Conservation (phyloP, 1,140 invertebrate genomes). For the Brachionus manjavacas region DNA sequence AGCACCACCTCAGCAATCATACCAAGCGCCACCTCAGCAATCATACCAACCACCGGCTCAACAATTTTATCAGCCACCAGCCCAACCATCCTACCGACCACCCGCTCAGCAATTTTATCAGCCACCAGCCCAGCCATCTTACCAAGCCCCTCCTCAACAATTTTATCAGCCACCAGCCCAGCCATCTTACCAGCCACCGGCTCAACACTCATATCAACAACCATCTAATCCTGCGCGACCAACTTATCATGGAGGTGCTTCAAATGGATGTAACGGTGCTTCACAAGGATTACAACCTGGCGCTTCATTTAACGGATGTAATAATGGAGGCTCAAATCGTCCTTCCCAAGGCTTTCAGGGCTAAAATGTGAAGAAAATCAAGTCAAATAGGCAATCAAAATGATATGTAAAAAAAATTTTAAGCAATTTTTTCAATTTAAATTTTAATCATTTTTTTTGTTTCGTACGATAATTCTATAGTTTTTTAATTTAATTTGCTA, state of each 20-base stretch:
- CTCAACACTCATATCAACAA: neutral
- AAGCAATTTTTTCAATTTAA: neutral
- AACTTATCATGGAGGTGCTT: no score
- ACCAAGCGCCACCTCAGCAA: neutral
- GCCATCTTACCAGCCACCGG: neutral
- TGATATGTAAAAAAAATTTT: neutral
- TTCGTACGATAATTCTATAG: neutral
- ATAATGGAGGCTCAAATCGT: neutral
- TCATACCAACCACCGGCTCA: neutral
- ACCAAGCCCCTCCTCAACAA: neutral
- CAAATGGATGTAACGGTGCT: neutral
- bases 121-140: neutral
- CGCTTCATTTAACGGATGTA: neutral
- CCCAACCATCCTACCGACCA: neutral
- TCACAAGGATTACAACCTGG: neutral
- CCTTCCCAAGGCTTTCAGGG: neutral
- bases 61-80: neutral
- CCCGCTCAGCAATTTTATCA: neutral
- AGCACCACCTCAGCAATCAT: neutral
- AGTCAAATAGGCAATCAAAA: neutral
- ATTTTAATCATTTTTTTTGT: neutral
- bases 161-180: neutral
- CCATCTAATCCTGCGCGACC: no score
- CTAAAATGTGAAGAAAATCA: neutral
- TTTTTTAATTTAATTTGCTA: neutral